A percentile compares a stretch with the other conserved stretches of the same genome.
phyloP scores from a whole-genome alignment of 2,888 invertebrate species.

The Scelioninae gen. 1 region DNA sequence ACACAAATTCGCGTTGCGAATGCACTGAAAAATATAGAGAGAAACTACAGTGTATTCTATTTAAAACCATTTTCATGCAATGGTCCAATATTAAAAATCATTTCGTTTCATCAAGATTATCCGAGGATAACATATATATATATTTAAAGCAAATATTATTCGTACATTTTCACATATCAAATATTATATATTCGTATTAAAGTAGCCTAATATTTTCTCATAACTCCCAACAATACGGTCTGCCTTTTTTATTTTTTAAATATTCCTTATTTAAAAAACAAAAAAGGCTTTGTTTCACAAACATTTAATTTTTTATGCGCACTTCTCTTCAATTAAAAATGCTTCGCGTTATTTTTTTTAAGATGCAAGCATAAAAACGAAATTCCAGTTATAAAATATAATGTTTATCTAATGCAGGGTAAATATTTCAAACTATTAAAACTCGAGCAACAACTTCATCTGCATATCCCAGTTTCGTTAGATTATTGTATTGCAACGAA shows the following conservation, averaged over 20 bases:
- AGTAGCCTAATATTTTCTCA: not conserved
- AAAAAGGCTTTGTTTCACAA: not conserved
- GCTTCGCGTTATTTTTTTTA: too few species aligned
- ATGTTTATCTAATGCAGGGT: not conserved
- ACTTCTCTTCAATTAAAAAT: not conserved
- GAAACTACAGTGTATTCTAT: not conserved
- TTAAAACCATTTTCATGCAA: not conserved
- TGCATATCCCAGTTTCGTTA: not conserved
- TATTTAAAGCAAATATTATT: not conserved
- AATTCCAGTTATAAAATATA: not conserved
- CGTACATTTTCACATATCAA: not conserved
- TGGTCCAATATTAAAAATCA: not conserved
- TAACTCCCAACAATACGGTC: not conserved
- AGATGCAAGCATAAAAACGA: too few species aligned
- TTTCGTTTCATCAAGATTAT: not conserved
- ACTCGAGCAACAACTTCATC: not conserved
- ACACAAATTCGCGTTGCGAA: not conserved
- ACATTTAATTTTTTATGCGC: not conserved
- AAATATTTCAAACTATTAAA: constrained; percentile 6
- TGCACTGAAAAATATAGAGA: too few species aligned
- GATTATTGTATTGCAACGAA: constrained; percentile 15
- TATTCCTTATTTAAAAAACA: too few species aligned
- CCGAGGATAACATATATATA: not conserved
- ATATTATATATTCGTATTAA: not conserved
- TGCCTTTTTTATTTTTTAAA: not conserved